Conservation (phyloP, 2,113 vertebrate genomes). For the Psephotus haematonotus region DNA sequence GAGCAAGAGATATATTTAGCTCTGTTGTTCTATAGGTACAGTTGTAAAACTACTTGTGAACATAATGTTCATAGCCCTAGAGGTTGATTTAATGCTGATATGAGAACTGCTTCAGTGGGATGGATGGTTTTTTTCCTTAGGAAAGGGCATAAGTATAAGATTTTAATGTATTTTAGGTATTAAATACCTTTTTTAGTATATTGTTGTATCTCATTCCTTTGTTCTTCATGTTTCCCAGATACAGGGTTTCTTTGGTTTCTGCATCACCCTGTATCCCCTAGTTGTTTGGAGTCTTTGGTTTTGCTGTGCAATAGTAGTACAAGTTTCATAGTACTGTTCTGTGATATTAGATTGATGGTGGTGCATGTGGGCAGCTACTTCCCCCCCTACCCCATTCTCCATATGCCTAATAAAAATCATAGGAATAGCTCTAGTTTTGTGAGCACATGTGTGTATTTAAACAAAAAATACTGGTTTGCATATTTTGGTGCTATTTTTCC, state of each 20-base stretch:
- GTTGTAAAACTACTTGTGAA: neutral
- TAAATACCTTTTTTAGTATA: neutral
- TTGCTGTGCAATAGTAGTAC: neutral
- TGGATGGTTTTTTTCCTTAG: neutral
- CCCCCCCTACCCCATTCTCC: neutral
- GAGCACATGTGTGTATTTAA: neutral
- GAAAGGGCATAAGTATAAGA: neutral
- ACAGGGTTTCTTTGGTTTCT: neutral
- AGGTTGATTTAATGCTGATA: neutral
- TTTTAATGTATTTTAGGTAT: neutral
- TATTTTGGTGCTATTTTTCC: neutral
- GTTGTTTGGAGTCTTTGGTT: neutral
- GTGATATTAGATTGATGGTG: neutral
- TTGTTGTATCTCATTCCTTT: neutral
- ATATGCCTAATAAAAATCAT: neutral
- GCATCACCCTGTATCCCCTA: neutral
- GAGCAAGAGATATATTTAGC: neutral
- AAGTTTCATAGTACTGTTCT: neutral
- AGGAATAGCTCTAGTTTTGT: neutral
- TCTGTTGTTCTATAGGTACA: neutral
- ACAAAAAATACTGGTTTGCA: neutral
- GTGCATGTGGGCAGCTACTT: neutral
- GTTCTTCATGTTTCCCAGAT: neutral
- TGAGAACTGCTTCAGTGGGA: neutral
- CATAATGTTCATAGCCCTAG: neutral